Evolutionary conservation across 2,797 vertebrate species (phyloP), one percentile per base, ranked within the genome.

Genomic region (Coccyzus lansbergi): DNA sequence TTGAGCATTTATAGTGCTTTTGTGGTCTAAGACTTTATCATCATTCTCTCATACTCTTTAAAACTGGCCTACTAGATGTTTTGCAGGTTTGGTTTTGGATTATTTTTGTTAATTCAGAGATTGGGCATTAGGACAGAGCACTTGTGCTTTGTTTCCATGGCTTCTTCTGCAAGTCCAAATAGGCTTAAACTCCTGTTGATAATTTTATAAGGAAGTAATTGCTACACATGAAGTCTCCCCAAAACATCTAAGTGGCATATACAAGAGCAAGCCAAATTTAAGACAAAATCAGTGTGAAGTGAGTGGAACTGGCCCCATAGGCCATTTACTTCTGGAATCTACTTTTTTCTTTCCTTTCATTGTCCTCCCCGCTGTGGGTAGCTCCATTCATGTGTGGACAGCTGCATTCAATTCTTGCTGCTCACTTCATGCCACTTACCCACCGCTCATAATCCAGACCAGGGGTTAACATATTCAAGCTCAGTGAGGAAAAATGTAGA

Each of bases 351-450:
- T 74, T 76, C 88, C 78, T 85, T 79, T 62, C 86, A 93, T 96
- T 96, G 95, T 95, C 64, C 77, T 70, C 48, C 71, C 90, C 90
- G 15, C 96, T 53, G 78, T 94, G 92, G 90, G 94, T 94, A 95
- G 93, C 81, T 86, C 93, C 90, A 94, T 96, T 96, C 88, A 94
- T 67, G 88, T 0, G 0, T 86, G 93, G 92, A 94, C 94, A 94
- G 94, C 95, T 95, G 94, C 88, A 95, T 96, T 96, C 83, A 94
- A 74, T 84, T 86, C 88, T 84, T 74, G 77, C 75, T 94, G 94
- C 93, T 94, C 86, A 20, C 93, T 96, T 96, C 95, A 95, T 94
- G 96, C 96, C 93, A 76, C 88, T 96, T 94, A 94, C 63, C 76
- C 91, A 91, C 79, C 63, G 87, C 67, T 93, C 93, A 48, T 90